These are phyloP conservation scores for Xylocopa sonorina DNA, from an alignment of 1,140 invertebrate genomes.

Conservation along the genomic window DNA sequence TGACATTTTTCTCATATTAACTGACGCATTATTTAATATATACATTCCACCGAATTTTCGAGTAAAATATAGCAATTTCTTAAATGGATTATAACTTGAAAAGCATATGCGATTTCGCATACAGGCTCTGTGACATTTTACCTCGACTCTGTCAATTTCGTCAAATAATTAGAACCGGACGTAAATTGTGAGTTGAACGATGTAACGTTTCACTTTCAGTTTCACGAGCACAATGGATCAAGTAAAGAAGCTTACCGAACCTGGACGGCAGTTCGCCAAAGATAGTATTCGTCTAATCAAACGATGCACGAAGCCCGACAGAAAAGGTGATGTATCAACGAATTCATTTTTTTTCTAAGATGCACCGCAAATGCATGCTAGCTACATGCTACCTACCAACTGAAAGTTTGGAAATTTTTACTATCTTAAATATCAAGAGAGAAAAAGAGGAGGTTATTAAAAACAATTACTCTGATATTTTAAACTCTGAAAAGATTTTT, in stretches of 20 bases:
- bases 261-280: constrained; percentile 97
- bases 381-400: too few species aligned
- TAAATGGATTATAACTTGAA: background rate
- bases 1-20: constrained; percentile 3
- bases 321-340: constrained; percentile 91
- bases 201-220: constrained; percentile 33
- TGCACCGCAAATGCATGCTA: too few species aligned
- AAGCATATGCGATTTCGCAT: constrained; percentile 18
- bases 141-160: background rate
- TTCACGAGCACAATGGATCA: constrained; percentile 92
- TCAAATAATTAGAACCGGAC: background rate
- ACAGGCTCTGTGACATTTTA: background rate
- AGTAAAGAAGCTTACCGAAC: constrained; percentile 96
- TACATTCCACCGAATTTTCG: too few species aligned
- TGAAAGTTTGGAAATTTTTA: too few species aligned
- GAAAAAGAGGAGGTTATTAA: too few species aligned
- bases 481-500: too few species aligned
- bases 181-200: background rate
- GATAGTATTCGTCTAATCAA: constrained; percentile 98
- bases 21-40: background rate
- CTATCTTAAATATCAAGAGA: too few species aligned
- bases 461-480: too few species aligned
- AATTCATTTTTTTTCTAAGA: too few species aligned
- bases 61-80: background rate
- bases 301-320: constrained; percentile 99